phyloP scores from a whole-genome alignment of 1,140 invertebrate genomes.

The Diprion similis region DNA sequence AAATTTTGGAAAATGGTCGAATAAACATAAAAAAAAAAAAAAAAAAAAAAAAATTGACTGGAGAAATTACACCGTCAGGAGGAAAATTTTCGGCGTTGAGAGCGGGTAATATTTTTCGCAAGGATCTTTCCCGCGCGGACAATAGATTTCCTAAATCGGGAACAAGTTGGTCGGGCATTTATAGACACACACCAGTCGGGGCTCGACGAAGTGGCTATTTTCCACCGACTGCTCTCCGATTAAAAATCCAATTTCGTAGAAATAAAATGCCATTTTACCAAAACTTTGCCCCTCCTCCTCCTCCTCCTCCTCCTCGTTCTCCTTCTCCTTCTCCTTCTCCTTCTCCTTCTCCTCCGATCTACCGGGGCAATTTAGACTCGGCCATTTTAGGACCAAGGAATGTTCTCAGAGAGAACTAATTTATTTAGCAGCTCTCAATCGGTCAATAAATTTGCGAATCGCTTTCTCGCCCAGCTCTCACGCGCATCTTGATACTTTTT shows the following conservation, averaged over 20 bases:
- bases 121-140: constrained; percentile 3
- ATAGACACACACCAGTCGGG: constrained; percentile 39
- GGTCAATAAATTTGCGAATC: constrained; percentile 43
- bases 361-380: too few species aligned
- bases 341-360: too few species aligned
- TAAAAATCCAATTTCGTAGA: constrained; percentile 56
- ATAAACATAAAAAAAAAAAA: too few species aligned
- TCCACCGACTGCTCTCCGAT: constrained; percentile 60
- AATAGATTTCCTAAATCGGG: constrained; percentile 26
- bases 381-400: neutral
- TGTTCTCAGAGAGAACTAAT: neutral
- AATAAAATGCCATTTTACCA: constrained; percentile 13
- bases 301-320: neutral
- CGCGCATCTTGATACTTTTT: constrained; percentile 52
- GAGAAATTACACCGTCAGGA: too few species aligned
- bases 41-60: too few species aligned
- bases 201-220: constrained; percentile 59
- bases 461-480: constrained; percentile 12
- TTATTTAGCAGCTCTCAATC: constrained; percentile 16
- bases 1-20: too few species aligned
- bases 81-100: too few species aligned
- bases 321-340: too few species aligned
- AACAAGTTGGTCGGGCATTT: constrained; percentile 51
- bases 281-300: too few species aligned
- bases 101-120: too few species aligned